Percentiles rank a stretch among this genome's conserved stretches.
Evolutionary conservation across 2,113 vertebrate species (phyloP).

Genomic region (Mus musculus): GRCm39 chr10:3124001-3124500

Average conservation of each 20-base stretch:
- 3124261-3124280: background rate
- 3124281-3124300: background rate
- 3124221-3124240: background rate
- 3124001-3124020: no score
- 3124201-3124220: background rate
- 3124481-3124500: background rate
- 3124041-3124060: no score
- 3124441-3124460: background rate
- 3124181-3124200: background rate
- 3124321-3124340: background rate
- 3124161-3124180: no score
- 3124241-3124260: background rate
- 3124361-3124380: background rate
- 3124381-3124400: background rate
- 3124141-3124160: no score
- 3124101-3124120: no score
- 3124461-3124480: background rate
- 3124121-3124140: no score
- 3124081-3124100: no score
- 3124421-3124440: accelerated
- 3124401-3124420: background rate
- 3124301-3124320: background rate
- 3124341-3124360: background rate
- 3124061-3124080: no score
- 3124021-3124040: no score